Base-by-base conservation (phyloP, 2,113 vertebrate genomes). In the Hystrix brachyura region DNA sequence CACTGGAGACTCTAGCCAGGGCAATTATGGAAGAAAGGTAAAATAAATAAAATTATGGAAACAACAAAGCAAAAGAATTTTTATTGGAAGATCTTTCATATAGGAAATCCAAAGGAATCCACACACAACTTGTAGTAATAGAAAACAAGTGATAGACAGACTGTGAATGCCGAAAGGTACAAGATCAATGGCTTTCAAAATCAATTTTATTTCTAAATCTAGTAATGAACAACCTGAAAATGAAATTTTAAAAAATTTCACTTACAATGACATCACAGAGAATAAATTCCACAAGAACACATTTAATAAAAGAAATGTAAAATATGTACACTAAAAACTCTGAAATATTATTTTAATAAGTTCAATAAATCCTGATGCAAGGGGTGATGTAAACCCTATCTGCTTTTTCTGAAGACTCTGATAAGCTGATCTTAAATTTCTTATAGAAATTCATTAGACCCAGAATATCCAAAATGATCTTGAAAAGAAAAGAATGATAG, bases 391-490 rank as follows among this genome's bases (percentile, higher is more conserved):
- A 92, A 87, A 69, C 43, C 43, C 59, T 25, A 87, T 11, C 25
- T 88, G 17, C 6, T 19, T 83, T 92, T 89, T 79, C 43, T 92
- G 51, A 80, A 85, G 60, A 78, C 64, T 55, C n/a, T 78, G 11
- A 81, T 32, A 93, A 46, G 7, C 27, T 60, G 14, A 89, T 59
- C 5, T 72, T 87, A 81, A 93, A 87, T 71, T 78, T 78, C n/a
- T 57, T n/a, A 87, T 6, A 60, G 51, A 93, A 62, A 92, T 92
- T 2, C 7, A 76, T 62, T 29, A 60, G 29, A 76, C 3, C 25
- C 23, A 85, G 57, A 90, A 59, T 85, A 69, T 62, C 11, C 46
- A 89, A 95, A 86, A 25, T 9, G 93, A 62, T 81, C 38, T 81
- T 67, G 2, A 15, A 48, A 87, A 53, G n/a, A 46, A 18, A 65